Evolutionary conservation across 2,797 vertebrate genomes (phyloP).

Genomic region (Pseudomugil gertrudae): DNA sequence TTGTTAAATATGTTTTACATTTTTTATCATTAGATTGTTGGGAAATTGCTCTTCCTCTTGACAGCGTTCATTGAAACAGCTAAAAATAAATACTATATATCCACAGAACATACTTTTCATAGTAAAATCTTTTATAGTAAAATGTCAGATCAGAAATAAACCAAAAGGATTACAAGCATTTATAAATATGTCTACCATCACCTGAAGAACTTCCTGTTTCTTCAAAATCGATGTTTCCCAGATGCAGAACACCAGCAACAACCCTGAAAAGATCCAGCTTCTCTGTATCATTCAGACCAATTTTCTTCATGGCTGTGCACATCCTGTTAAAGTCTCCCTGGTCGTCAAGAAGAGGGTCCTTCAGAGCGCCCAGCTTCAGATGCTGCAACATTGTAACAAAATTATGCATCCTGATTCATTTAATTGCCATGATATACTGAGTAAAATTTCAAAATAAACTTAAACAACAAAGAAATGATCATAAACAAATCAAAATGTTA

Average conservation of each 20-base stretch:
- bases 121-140: background rate
- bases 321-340: conserved; percentile 96
- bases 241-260: conserved; percentile 95
- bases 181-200: conserved; percentile 50
- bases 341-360: conserved; percentile 95
- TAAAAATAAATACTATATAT: background rate
- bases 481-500: background rate
- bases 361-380: conserved; percentile 89
- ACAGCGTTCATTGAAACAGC: background rate
- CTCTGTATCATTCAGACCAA: conserved; percentile 93
- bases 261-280: conserved; percentile 97
- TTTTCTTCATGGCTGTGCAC: conserved; percentile 97
- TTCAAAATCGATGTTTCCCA: conserved; percentile 98
- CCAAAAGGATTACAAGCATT: background rate
- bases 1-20: background rate
- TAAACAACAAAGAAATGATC: background rate
- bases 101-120: background rate
- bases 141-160: too few relatives aligned
- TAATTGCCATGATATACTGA: background rate
- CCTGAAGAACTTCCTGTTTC: conserved; percentile 96
- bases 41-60: background rate
- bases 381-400: conserved; percentile 77
- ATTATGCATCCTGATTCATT: background rate
- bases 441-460: conserved; percentile 23
- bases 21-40: background rate